phyloP scores from a whole-genome alignment of 2,113 vertebrate genomes.

The Leucosticte australis region DNA sequence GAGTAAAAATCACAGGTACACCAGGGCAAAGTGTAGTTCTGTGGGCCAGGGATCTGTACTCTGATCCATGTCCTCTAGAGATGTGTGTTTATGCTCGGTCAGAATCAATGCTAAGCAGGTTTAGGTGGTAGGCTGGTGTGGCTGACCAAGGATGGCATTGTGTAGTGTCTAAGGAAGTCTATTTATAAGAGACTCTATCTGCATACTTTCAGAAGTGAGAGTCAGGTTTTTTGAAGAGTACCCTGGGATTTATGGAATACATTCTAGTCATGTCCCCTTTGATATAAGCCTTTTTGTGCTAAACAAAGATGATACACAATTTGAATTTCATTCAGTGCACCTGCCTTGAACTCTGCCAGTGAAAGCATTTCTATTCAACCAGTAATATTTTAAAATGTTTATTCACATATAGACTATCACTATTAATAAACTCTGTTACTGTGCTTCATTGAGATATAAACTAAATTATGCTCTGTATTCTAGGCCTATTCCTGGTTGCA shows the following conservation, averaged over 20 bases:
- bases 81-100: not conserved
- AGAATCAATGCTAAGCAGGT: not conserved
- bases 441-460: not conserved
- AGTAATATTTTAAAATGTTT: not conserved
- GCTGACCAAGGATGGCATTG: not conserved
- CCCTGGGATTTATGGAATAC: not conserved
- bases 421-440: not conserved
- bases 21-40: not conserved
- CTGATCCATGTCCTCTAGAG: not conserved
- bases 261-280: not conserved
- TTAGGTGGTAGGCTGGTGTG: not conserved
- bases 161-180: not conserved
- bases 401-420: not conserved
- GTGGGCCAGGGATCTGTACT: not conserved
- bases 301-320: not conserved
- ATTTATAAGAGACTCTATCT: not conserved
- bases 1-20: not conserved
- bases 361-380: not conserved
- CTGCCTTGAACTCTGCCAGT: not conserved
- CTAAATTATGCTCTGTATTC: conserved; percentile 62
- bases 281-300: not conserved
- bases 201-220: not conserved
- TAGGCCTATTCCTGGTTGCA: conserved; percentile 95
- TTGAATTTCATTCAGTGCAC: not conserved
- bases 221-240: not conserved